Evolutionary conservation across 2,797 vertebrate genomes (phyloP), one percentile per base, ranked within the genome.

Genomic region (Tragelaphus oryx): DNA sequence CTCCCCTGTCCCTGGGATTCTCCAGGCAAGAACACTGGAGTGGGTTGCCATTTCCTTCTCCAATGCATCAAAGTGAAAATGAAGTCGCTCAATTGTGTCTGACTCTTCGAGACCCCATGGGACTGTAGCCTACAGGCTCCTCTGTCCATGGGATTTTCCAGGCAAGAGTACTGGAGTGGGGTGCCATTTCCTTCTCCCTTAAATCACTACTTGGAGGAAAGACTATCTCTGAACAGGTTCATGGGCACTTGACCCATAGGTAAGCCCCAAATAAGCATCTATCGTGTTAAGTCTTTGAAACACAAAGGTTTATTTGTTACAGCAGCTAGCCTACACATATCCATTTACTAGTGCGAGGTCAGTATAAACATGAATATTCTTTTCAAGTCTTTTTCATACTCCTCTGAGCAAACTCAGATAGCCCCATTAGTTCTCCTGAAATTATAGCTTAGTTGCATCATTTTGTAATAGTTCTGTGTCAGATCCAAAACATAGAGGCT

Each of bases 291-390:
- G 18, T 17, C 16, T 30, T 18, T 44, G 60, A 80, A 68, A 82
- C 3, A 8, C 16, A 8, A 3, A 26, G 26, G 4, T 10, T 71
- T 14, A 22, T 62, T 90, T 82, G 18, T 88, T 33, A 68, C 0
- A 30, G 20, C 54, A 92, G 30, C 71, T 33, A 11, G 14, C 11
- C 8, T 6, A 60, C 14, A 76, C 74, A 12, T 2, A 6, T 17
- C 9, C 22, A 1, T 6, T 57, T 26, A 9, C 55, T 26, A 71
- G 20, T 6, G n/a, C 8, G 3, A 13, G 5, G 6, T 81, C 4
- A 1, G 18, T 5, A 20, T 3, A 74, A 50, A 57, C 1, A 0
- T 3, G 2, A 16, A 3, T 4, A 1, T 82, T 55, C 37, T 76
- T 33, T 55, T 10, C 37, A 28, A 33, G 28, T n/a, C 57, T 93